These are phyloP conservation scores for Tychaedon coryphoeus DNA, from an alignment of 2,113 vertebrate genomes.

Conservation along the genomic window DNA sequence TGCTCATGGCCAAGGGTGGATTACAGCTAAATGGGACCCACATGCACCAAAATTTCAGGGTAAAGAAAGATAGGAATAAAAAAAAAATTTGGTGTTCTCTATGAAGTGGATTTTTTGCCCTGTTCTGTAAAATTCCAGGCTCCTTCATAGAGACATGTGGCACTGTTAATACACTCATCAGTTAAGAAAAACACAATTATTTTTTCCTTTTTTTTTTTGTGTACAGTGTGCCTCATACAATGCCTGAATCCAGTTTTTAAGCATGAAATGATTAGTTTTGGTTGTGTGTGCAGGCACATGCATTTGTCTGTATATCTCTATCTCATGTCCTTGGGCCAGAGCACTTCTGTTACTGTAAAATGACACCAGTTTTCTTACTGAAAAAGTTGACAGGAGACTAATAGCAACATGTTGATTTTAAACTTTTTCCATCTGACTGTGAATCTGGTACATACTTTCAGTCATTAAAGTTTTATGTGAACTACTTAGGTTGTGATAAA, in stretches of 20 bases:
- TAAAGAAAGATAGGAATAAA: neutral
- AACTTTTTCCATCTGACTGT: neutral
- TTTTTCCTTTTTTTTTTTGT: neutral
- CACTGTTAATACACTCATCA: neutral
- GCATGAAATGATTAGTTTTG: neutral
- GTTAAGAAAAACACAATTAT: neutral
- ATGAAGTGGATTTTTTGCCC: neutral
- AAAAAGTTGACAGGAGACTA: neutral
- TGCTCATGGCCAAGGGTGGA: neutral
- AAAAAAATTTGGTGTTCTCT: neutral
- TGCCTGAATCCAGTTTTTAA: neutral
- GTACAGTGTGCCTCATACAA: neutral
- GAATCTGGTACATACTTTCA: neutral
- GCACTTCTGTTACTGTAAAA: neutral
- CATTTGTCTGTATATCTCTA: accelerated
- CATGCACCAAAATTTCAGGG: neutral
- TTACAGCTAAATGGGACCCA: constrained; percentile 21
- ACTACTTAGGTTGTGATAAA: neutral
- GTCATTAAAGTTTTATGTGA: neutral
- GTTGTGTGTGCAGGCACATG: neutral
- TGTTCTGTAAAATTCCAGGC: neutral
- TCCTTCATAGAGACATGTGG: neutral
- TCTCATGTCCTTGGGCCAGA: neutral
- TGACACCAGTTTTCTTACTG: neutral
- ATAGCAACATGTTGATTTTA: neutral